Percentiles rank a stretch among this genome's conserved stretches.
Conservation (phyloP, 2,888 invertebrate genomes). For the Oscheius myriophilus region DNA sequence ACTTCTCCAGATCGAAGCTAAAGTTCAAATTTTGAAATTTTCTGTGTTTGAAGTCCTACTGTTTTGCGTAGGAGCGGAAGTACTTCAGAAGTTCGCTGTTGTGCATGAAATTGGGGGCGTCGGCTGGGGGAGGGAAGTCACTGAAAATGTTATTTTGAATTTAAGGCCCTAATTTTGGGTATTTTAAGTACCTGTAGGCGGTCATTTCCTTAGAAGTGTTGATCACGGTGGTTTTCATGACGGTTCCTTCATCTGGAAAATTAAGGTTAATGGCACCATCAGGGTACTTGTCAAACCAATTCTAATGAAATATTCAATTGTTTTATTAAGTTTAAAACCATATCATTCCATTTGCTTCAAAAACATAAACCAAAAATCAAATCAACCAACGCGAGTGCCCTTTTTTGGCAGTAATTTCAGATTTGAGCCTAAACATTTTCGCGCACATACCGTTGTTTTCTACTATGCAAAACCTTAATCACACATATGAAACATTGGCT, state of each 20-base stretch:
- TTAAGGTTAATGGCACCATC: too few relatives aligned
- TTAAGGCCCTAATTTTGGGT: neutral
- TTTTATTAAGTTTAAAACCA: too few relatives aligned
- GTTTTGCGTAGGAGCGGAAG: conserved; percentile 56
- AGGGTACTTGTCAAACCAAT: too few relatives aligned
- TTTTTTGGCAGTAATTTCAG: too few relatives aligned
- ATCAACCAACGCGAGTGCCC: too few relatives aligned
- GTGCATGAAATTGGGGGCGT: conserved; percentile 73
- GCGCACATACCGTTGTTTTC: too few relatives aligned
- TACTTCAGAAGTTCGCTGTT: conserved; percentile 66
- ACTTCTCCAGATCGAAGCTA: conserved; percentile 49
- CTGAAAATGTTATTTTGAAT: conserved; percentile 42
- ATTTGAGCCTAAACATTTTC: too few relatives aligned
- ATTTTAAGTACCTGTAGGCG: conserved; percentile 52
- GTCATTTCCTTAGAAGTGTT: conserved; percentile 72
- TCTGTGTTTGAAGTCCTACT: conserved; percentile 25
- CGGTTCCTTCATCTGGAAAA: conserved; percentile 46
- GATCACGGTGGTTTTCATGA: conserved; percentile 71
- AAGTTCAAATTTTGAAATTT: neutral
- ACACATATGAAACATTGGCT: too few relatives aligned
- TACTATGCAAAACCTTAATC: too few relatives aligned
- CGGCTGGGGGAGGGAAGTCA: conserved; percentile 73
- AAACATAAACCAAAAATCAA: too few relatives aligned
- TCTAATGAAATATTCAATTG: too few relatives aligned
- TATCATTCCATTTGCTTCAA: too few relatives aligned